Conservation (phyloP, 1,140 invertebrate genomes). For the Macrobrachium nipponense region DNA sequence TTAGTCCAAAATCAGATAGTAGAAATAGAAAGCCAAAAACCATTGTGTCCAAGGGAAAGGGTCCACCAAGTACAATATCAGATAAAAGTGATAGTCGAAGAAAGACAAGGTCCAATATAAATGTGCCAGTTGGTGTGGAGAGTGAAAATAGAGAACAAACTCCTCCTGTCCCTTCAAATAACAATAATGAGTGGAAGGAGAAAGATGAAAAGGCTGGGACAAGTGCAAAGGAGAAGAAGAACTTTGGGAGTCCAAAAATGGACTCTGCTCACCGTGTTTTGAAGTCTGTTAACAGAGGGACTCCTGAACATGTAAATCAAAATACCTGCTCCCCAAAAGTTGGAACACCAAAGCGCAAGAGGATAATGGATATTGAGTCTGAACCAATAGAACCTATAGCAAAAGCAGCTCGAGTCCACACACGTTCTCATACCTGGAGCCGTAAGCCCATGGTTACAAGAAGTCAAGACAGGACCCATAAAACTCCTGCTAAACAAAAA, state of each 20-base stretch:
- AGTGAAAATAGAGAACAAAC: constrained; percentile 56
- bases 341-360: constrained; percentile 30
- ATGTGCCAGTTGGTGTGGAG: constrained; percentile 31
- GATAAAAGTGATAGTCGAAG: constrained; percentile 47
- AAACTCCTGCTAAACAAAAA: constrained; percentile 69
- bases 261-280: constrained; percentile 40
- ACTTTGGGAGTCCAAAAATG: constrained; percentile 19
- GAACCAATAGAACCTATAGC: constrained; percentile 31
- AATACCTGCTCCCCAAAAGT: constrained; percentile 4
- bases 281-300: constrained; percentile 46
- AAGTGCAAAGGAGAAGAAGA: constrained; percentile 33
- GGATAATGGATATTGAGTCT: constrained; percentile 34
- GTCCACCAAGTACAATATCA: constrained; percentile 3
- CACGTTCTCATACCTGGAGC: constrained; percentile 59
- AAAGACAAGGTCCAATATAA: constrained; percentile 47
- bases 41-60: constrained; percentile 17
- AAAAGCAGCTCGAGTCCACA: constrained; percentile 57
- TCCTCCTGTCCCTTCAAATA: constrained; percentile 47
- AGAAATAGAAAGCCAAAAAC: constrained; percentile 32
- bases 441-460: constrained; percentile 63
- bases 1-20: constrained; percentile 43
- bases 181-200: constrained; percentile 57
- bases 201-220: constrained; percentile 46
- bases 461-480: constrained; percentile 65
- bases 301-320: constrained; percentile 30